Base-by-base conservation (phyloP, 2,113 vertebrate genomes). In the Girardinichthys multiradiatus region DNA sequence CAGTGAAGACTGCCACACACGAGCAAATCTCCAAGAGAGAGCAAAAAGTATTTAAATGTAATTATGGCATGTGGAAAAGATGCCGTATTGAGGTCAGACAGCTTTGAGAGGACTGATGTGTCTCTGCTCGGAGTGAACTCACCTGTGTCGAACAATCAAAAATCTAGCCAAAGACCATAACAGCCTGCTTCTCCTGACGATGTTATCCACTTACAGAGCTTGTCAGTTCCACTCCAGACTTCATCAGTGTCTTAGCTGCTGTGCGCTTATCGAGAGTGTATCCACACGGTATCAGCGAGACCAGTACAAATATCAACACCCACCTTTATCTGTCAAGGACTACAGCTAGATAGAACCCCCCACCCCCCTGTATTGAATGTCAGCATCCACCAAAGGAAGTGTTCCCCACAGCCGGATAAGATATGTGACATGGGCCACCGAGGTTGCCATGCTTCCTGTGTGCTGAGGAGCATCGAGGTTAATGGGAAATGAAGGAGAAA, bases 401-500 rank as follows among this genome's bases (percentile, higher is more conserved):
- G 19, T 70, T 76, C 76, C 83, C 77, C 81, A 70, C 83, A 82
- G 87, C 77, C 69, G 77, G 87, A 84, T 89, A 85, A 91, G 85
- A 89, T 87, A 89, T 88, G 86, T 88, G 90, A 87, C 90, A 87
- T 68, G 70, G 86, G 87, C 78, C 86, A 60, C 64, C 7, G 78
- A 80, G 89, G 90, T 91, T 86, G 80, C 74, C 68, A 35, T 86
- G 87, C 89, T 89, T 93, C 89, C 83, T 86, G 86, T 89, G 82
- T 76, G 81, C n/a, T 30, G 76, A 90, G 83, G 84, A 85, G 71
- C 88, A 81, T 42, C 28, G 79, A 84, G 90, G 88, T 90, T 92
- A 91, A 92, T 92, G 82, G 86, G 87, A 92, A 87, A 85, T 80
- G 88, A 85, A 86, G 82, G 83, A 85, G 80, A 86, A 82, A 86